These are phyloP conservation scores for Pseudochromis fuscus DNA, from an alignment of 2,797 vertebrate species.

Conservation along the genomic window DNA sequence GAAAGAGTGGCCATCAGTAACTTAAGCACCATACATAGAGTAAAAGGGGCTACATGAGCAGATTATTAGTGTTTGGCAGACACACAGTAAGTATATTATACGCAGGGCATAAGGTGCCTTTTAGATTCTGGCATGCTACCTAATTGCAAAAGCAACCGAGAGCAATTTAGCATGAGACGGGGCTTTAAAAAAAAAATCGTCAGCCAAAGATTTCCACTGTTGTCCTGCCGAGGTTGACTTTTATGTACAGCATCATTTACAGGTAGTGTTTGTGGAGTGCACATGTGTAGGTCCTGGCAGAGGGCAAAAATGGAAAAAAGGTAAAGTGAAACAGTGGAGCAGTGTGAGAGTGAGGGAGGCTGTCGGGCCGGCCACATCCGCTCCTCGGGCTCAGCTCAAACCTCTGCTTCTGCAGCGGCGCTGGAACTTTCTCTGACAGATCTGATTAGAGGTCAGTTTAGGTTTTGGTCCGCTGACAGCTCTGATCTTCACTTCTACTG, in stretches of 20 bases:
- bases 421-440: background rate
- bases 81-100: slow-evolving; percentile 12
- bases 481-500: background rate
- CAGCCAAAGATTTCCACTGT: slow-evolving; percentile 29
- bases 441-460: slow-evolving; percentile 11
- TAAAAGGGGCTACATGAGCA: background rate
- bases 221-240: slow-evolving; percentile 1
- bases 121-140: slow-evolving; percentile 33
- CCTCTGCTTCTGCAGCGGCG: slow-evolving; percentile 13
- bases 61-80: slow-evolving; percentile 16
- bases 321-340: slow-evolving; percentile 51
- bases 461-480: background rate
- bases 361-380: slow-evolving; percentile 37
- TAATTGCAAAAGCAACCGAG: slow-evolving; percentile 35
- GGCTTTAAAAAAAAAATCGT: slow-evolving; percentile 21
- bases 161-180: slow-evolving; percentile 25
- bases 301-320: background rate
- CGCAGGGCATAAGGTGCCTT: slow-evolving; percentile 25
- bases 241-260: slow-evolving; percentile 48
- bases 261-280: slow-evolving; percentile 59
- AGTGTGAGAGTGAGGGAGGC: slow-evolving; percentile 41
- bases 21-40: background rate
- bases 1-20: slow-evolving; percentile 2
- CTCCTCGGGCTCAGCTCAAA: slow-evolving; percentile 8
- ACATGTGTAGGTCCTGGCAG: slow-evolving; percentile 36